Evolutionary conservation across 2,113 vertebrate species (phyloP).

Genomic region (Mastomys natalensis): DNA sequence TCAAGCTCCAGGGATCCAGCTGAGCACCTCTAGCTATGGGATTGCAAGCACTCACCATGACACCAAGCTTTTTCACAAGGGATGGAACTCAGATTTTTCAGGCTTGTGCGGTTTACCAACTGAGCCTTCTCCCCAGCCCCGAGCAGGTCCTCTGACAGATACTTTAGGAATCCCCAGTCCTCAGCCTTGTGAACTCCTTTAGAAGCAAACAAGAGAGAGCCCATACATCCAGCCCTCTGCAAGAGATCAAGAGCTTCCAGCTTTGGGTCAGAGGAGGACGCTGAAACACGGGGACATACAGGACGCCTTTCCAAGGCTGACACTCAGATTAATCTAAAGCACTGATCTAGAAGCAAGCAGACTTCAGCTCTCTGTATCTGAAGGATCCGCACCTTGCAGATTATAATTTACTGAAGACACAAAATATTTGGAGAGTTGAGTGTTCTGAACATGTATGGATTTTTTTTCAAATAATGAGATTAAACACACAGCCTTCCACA

Average conservation of each 20-base stretch:
- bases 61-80: background rate
- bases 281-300: accelerated
- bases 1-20: background rate
- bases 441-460: background rate
- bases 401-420: background rate
- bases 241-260: background rate
- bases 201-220: background rate
- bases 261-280: background rate
- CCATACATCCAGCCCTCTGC: background rate
- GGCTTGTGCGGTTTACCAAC: background rate
- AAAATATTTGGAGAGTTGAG: background rate
- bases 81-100: background rate
- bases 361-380: background rate
- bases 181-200: background rate
- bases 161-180: background rate
- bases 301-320: background rate
- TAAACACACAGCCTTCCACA: background rate
- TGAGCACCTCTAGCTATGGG: background rate
- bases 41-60: background rate
- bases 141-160: background rate
- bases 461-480: background rate
- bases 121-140: background rate
- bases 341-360: background rate
- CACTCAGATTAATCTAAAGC: background rate
- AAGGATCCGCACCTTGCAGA: background rate